Conservation (phyloP, 2,113 vertebrate species). For the Tetrao urogallus region DNA sequence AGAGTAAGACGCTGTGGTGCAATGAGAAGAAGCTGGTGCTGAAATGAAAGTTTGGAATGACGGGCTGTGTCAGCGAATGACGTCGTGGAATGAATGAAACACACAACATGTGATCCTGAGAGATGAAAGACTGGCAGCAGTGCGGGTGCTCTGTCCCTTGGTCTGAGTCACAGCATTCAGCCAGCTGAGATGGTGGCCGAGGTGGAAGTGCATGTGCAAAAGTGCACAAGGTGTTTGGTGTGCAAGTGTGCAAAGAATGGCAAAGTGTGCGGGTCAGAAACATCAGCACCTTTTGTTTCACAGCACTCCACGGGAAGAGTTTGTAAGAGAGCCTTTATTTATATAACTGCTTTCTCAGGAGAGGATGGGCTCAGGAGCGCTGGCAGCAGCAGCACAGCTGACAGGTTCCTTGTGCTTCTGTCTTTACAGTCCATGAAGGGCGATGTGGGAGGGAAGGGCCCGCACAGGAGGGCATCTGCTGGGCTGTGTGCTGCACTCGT, state of each 20-base stretch:
- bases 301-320: background rate
- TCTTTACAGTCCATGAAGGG: background rate
- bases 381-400: fast-evolving
- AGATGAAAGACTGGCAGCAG: background rate
- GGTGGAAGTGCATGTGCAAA: background rate
- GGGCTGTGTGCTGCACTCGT: background rate
- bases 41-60: too few relatives aligned
- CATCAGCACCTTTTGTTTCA: background rate
- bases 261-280: too few relatives aligned
- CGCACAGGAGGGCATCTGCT: background rate
- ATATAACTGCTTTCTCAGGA: background rate
- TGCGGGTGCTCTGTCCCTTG: background rate
- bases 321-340: background rate
- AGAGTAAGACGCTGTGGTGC: too few relatives aligned
- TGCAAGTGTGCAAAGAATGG: fast-evolving
- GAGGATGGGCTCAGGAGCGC: fast-evolving
- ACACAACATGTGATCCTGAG: too few relatives aligned
- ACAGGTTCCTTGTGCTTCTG: fast-evolving
- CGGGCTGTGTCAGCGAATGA: too few relatives aligned
- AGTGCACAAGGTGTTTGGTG: background rate
- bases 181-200: background rate
- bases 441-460: background rate
- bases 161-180: background rate
- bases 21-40: too few relatives aligned
- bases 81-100: background rate